Base-by-base conservation (phyloP, 2,888 invertebrate species). In the Trypoxylon attenuatum region DNA sequence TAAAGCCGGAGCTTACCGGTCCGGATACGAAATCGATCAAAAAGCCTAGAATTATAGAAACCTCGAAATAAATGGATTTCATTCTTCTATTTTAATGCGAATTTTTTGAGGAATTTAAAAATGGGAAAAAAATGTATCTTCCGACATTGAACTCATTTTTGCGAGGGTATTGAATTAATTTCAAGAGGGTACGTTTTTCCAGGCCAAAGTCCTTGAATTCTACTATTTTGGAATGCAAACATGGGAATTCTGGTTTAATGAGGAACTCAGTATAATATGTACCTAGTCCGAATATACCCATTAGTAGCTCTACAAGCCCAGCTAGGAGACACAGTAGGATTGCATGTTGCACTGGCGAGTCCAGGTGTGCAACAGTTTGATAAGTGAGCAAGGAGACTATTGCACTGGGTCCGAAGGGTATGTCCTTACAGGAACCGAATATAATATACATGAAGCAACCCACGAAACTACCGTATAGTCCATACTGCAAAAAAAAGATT, bases 351-450 rank as follows among this genome's bases (percentile, higher is more conserved):
- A 91, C 88, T 0, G 91, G 88, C 19, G 90, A 90, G 74, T 89
- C 88, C 5, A 88, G 86, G 39, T 92, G 92, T 50, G 91, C 90
- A 0, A 94, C 91, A 23, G 93, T 91, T 88, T 95, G 94, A 86
- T 90, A 94, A 0, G 96, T 96, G 74, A 97, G 90, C 57, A 97
- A 89, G 2, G 97, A 95, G 71, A 95, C 93, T 79, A 97, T 96
- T 66, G 97, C 97, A 1, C 96, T 96, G 13, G 97, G 97, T 8
- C 97, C 97, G 77, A 96, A 91, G 0, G 97, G 96, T 63, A 96
- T 94, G 85, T 97, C 96, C 86, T 96, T 96, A 84, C 96, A 95
- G 69, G 96, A 96, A 45, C 97, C 97, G 76, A 98, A 90, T 73
- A 97, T 88, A 78, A 95, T 94, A 89, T 98, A 98, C 65, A 97